Percentiles rank a stretch among this genome's conserved stretches.
These are phyloP conservation scores for Daboia siamensis DNA, from an alignment of 2,113 vertebrate species.

Conservation along the genomic window DNA sequence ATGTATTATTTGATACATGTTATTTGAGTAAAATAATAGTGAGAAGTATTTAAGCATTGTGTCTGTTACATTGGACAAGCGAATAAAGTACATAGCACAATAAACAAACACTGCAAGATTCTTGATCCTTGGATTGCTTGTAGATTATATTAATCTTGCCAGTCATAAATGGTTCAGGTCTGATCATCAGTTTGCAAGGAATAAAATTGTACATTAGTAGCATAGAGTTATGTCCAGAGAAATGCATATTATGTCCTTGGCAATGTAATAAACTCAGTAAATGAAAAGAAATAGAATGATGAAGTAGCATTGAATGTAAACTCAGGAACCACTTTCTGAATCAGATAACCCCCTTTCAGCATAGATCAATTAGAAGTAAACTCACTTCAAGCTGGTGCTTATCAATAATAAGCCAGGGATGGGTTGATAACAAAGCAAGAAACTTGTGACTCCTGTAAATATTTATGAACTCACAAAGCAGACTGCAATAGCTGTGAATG, in stretches of 20 bases:
- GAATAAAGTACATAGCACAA: not conserved
- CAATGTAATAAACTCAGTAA: not conserved
- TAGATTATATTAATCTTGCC: not conserved
- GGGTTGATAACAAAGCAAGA: constrained; percentile 32
- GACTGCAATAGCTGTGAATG: constrained; percentile 18
- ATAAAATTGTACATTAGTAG: not conserved
- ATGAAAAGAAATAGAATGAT: not conserved
- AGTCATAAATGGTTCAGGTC: not conserved
- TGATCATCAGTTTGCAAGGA: not conserved
- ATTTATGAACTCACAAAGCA: constrained; percentile 39
- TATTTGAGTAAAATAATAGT: not conserved
- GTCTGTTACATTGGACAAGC: not conserved
- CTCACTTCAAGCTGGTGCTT: not conserved
- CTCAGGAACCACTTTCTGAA: not conserved
- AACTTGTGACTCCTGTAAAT: constrained; percentile 25
- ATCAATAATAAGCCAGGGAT: not conserved
- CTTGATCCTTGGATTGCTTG: not conserved
- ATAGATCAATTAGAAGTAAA: not conserved
- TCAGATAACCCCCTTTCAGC: not conserved
- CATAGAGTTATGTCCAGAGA: not conserved
- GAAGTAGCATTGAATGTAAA: not conserved
- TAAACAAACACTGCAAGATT: not conserved
- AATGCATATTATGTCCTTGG: not conserved
- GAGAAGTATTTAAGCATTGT: not conserved
- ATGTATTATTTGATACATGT: not conserved